Percentiles rank a stretch among this genome's conserved stretches.
Conservation (phyloP, 2,888 invertebrate genomes). For the Acanthosoma haemorrhoidale region DNA sequence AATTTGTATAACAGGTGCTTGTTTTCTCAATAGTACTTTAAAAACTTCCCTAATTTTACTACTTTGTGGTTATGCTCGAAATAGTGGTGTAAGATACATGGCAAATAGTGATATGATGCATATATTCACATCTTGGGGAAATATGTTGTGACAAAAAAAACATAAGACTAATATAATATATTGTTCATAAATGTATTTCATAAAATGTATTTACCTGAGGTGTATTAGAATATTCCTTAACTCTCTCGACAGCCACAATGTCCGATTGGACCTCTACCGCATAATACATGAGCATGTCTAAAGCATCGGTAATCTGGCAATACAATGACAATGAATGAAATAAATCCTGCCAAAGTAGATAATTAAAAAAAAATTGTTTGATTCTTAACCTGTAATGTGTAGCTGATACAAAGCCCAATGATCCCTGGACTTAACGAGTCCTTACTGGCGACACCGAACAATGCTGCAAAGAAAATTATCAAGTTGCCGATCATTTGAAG, state of each 20-base stretch:
- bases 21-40: too few species aligned
- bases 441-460: constrained; percentile 82
- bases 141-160: too few species aligned
- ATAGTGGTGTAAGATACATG: too few species aligned
- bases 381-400: constrained; percentile 67
- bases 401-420: constrained; percentile 84
- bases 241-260: constrained; percentile 93
- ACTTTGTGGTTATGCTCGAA: too few species aligned
- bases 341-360: constrained; percentile 43
- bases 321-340: neutral
- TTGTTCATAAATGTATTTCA: too few species aligned
- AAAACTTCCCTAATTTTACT: too few species aligned
- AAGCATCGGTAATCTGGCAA: constrained; percentile 82
- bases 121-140: too few species aligned
- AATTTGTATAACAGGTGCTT: too few species aligned
- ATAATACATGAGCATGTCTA: constrained; percentile 95
- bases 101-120: too few species aligned
- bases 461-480: constrained; percentile 87
- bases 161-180: too few species aligned
- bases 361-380: neutral
- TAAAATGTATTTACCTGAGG: constrained; percentile 53
- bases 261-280: constrained; percentile 95
- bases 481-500: constrained; percentile 95
- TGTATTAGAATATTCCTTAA: constrained; percentile 89
- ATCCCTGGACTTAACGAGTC: constrained; percentile 67